Percentiles rank a stretch among this genome's conserved stretches.
These are phyloP conservation scores for Sesamia nonagrioides DNA, from an alignment of 1,140 invertebrate species.

Conservation along the genomic window DNA sequence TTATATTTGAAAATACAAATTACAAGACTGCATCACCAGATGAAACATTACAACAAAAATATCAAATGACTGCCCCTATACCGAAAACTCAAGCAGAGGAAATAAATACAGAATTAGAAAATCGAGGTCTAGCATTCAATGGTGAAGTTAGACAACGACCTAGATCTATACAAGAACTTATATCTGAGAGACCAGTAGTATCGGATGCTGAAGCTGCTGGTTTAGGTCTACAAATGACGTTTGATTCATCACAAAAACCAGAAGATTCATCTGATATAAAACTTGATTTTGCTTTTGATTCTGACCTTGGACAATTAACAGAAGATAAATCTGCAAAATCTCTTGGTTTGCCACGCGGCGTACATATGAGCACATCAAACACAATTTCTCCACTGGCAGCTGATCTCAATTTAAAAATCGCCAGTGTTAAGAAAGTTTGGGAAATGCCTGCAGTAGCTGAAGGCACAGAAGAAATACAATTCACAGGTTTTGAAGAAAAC, in stretches of 20 bases:
- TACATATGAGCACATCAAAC: conserved; percentile 88
- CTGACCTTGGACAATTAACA: conserved; percentile 92
- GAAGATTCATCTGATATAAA: conserved; percentile 96
- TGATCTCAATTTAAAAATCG: conserved; percentile 97
- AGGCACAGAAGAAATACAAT: conserved; percentile 86
- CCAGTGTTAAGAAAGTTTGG: conserved; percentile 97
- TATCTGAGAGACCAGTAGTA: conserved; percentile 76
- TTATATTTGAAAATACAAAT: conserved; percentile 97
- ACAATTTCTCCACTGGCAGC: conserved; percentile 88
- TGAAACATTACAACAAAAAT: conserved; percentile 89
- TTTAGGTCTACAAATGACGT: conserved; percentile 81
- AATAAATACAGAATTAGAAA: conserved; percentile 76
- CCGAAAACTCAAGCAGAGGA: conserved; percentile 78
- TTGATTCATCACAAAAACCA: conserved; percentile 87
- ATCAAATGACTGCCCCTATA: conserved; percentile 85
- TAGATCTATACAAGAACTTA: conserved; percentile 83
- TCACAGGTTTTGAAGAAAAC: conserved; percentile 80
- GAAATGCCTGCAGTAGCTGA: conserved; percentile 90
- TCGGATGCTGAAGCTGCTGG: conserved; percentile 69
- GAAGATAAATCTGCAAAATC: conserved; percentile 91
- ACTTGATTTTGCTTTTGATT: conserved; percentile 95
- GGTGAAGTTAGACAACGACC: conserved; percentile 78
- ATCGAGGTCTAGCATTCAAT: conserved; percentile 77
- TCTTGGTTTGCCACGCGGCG: conserved; percentile 89
- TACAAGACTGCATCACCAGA: conserved; percentile 90